Base-by-base conservation (phyloP, 2,113 vertebrate species). In the Callorhinus ursinus region DNA sequence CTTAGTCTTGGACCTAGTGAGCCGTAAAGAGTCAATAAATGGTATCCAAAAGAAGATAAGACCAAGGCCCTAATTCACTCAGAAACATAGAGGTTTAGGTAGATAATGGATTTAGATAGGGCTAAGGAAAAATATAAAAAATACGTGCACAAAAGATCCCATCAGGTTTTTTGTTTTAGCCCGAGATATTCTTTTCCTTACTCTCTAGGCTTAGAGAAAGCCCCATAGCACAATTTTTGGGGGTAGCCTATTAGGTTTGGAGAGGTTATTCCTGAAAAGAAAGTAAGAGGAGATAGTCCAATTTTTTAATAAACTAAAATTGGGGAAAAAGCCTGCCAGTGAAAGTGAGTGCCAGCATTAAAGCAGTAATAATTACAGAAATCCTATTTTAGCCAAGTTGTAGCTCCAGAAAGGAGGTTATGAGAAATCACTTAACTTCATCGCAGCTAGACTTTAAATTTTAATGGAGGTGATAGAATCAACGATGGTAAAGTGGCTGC, bases 341-440 rank as follows among this genome's bases (percentile, higher is more conserved):
- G 55, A 79, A 85, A 57, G 36, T 46, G 83, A 31, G 95, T 42
- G 14, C 7, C 76, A 14, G 13, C 22, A 84, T 84, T 74, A 96
- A 83, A 84, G 19, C 5, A 49, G 53, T 51, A 61, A 33, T 86
- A 93, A 82, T 82, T 59, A 88, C 5, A 57, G 26, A 94, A 90
- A 57, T 21, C 9, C 14, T 96, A 53, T 85, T 92, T 96, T 89
- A 85, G 53, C 63, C 65, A 95, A 88, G 61, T 93, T 94, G 46
- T 39, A 74, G 14, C 7, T 88, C 51, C 61, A 93, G 81, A 84
- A 94, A 88, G 53, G 46, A 59, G 74, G 33, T 46, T 69, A 69
- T 82, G 18, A 46, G 26, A 85, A 84, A 95, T 91, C 49, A 49
- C 24, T 87, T 49, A 51, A 86, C 46, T 39, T 92, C 39, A 71